Evolutionary conservation across 2,113 vertebrate species (phyloP).

Genomic region (Pomatorhinus ruficollis): DNA sequence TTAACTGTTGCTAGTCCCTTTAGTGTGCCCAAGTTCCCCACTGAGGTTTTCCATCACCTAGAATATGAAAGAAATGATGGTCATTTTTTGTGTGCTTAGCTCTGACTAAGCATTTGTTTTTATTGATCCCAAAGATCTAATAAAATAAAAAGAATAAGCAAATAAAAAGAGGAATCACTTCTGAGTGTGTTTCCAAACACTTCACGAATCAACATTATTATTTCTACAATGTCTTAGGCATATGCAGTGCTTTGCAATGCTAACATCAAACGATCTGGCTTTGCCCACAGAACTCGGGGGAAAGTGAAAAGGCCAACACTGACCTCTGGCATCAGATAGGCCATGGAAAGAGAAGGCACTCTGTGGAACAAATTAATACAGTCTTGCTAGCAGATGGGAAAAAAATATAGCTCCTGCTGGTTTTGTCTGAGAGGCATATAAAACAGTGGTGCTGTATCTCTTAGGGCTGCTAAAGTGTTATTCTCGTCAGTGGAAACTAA

Average conservation of each 20-base stretch:
- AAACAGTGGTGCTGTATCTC: neutral
- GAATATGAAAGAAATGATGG: neutral
- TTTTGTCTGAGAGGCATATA: neutral
- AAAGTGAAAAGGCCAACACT: neutral
- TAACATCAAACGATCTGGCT: neutral
- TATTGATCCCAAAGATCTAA: constrained; percentile 29
- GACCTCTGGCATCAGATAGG: neutral
- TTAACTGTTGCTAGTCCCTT: neutral
- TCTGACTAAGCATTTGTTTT: constrained; percentile 50
- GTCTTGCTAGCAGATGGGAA: neutral
- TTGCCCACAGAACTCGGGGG: neutral
- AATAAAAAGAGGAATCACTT: constrained; percentile 29
- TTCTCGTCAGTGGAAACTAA: neutral
- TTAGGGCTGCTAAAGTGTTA: neutral
- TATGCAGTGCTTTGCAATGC: neutral
- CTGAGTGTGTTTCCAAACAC: neutral
- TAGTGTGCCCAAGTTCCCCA: neutral
- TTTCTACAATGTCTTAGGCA: neutral
- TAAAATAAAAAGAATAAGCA: neutral
- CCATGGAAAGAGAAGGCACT: neutral
- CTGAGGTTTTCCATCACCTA: neutral
- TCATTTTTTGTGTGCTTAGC: neutral
- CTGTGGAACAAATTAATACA: neutral
- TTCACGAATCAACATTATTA: constrained; percentile 16
- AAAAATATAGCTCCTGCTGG: neutral